Evolutionary conservation across 2,113 vertebrate genomes (phyloP), one percentile per base, ranked within the genome.

Genomic region (Pristiophorus japonicus): DNA sequence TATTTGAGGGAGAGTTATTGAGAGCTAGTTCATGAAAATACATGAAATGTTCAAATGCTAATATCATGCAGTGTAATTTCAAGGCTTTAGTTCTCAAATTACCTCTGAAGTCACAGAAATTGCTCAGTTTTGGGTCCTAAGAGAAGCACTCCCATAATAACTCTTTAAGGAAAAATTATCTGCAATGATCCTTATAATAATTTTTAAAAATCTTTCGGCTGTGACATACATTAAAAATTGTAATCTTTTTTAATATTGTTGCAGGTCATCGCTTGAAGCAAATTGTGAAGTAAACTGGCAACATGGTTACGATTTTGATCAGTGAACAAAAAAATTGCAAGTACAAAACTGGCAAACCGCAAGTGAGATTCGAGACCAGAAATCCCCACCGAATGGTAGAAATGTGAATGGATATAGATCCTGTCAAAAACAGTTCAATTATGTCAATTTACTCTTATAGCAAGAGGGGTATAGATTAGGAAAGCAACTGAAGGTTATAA

Each of bases 401-500:
- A 81, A 81, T 81, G n/a, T 81, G 75, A 12, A 8, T 59, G 5
- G 59, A 59, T 51, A 78, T 78, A 38, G 75, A 81, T 42, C n/a
- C 75, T 81, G 75, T 81, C 75, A 81, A 42, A 81, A 42, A 38
- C 42, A 81, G 18, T 38, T 42, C 75, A 81, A 81, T 42, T 42
- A 18, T 81, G n/a, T 81, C 75, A 81, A 81, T 81, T 81, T 81
- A 38, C 11, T 38, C n/a, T 81, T 81, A n/a, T 38, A 42, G 75
- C 75, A 81, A 81, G n/a, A 38, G n/a, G 12, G 0, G 11, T 78
- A 78, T 78, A 78, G 75, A 78, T 78, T 81, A 42, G 14, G 38
- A 42, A 81, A 81, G 75, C 75, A 81, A 81, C 42, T 81, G 75
- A 81, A 81, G 75, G 75, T 81, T 81, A 81, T 42, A 81, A 81